Conservation (phyloP, 2,888 invertebrate genomes). For the Catocala fraxini region DNA sequence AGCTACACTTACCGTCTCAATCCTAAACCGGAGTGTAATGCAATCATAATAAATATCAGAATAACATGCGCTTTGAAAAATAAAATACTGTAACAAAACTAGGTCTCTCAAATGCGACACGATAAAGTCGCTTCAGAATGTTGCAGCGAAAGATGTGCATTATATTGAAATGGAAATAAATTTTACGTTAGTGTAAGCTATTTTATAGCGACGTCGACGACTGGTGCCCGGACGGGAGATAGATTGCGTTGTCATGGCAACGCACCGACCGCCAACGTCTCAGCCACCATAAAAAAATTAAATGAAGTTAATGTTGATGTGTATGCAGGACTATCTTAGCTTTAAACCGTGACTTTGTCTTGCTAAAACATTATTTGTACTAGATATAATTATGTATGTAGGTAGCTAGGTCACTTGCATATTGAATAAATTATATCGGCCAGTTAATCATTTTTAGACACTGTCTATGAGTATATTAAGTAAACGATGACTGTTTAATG, state of each 20-base stretch:
- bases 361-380: neutral
- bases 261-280: conserved; percentile 22
- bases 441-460: neutral
- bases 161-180: conserved; percentile 71
- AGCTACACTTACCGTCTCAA: too few relatives aligned
- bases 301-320: neutral
- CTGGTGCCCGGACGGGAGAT: conserved; percentile 51
- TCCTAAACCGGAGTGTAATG: too few relatives aligned
- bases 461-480: neutral
- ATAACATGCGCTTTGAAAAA: conserved; percentile 20
- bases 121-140: conserved; percentile 49
- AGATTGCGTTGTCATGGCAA: conserved; percentile 61
- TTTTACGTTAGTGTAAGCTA: conserved; percentile 66
- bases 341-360: neutral
- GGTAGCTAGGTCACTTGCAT: too few relatives aligned
- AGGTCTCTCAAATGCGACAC: conserved; percentile 39
- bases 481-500: too few relatives aligned
- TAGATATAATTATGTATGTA: too few relatives aligned
- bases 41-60: neutral
- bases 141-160: conserved; percentile 58
- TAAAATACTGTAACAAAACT: conserved; percentile 39
- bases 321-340: neutral
- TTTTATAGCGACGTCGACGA: conserved; percentile 54
- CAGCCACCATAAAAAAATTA: neutral
- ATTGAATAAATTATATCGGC: too few relatives aligned